These are phyloP conservation scores for Microcebus ravelobensis DNA, from an alignment of 2,113 vertebrate species.

Conservation along the genomic window DNA sequence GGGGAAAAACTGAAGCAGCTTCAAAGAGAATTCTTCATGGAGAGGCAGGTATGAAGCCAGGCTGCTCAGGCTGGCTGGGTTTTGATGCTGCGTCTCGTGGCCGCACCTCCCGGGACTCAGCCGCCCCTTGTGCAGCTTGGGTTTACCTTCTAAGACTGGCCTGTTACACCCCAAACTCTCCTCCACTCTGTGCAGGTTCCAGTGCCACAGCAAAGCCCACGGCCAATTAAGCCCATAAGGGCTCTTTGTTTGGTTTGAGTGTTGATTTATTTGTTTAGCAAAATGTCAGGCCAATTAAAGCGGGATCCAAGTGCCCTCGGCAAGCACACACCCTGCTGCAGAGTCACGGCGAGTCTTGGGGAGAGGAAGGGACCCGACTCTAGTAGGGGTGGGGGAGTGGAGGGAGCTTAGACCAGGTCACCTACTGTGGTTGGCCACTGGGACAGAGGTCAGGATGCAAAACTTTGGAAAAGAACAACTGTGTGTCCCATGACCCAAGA, in stretches of 20 bases:
- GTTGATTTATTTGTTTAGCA: slow-evolving; percentile 85
- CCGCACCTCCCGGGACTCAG: slow-evolving; percentile 72
- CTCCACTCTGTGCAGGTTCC: slow-evolving; percentile 70
- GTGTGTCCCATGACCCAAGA: neutral
- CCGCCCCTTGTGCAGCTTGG: slow-evolving; percentile 57
- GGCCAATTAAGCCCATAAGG: slow-evolving; percentile 79
- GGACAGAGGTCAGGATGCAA: neutral
- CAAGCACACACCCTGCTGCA: slow-evolving; percentile 58
- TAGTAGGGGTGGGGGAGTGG: neutral
- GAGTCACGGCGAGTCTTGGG: slow-evolving; percentile 46
- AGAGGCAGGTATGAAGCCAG: slow-evolving; percentile 75
- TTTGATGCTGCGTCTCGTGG: slow-evolving; percentile 32
- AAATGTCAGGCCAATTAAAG: slow-evolving; percentile 87
- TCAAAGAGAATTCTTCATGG: slow-evolving; percentile 75
- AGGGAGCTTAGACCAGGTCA: neutral
- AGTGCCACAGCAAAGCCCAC: slow-evolving; percentile 56
- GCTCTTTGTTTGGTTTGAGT: slow-evolving; percentile 82
- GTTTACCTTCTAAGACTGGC: slow-evolving; percentile 78
- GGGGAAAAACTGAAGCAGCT: slow-evolving; percentile 38
- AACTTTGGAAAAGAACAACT: neutral
- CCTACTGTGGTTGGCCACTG: neutral
- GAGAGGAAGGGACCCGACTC: slow-evolving; percentile 27
- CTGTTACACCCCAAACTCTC: slow-evolving; percentile 34
- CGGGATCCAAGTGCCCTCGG: slow-evolving; percentile 48
- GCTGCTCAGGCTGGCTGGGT: slow-evolving; percentile 37